A percentile compares a stretch with the other conserved stretches of the same genome.
These are phyloP conservation scores for Neelides sp. DNA, from an alignment of 1,140 invertebrate species.

Conservation along the genomic window DNA sequence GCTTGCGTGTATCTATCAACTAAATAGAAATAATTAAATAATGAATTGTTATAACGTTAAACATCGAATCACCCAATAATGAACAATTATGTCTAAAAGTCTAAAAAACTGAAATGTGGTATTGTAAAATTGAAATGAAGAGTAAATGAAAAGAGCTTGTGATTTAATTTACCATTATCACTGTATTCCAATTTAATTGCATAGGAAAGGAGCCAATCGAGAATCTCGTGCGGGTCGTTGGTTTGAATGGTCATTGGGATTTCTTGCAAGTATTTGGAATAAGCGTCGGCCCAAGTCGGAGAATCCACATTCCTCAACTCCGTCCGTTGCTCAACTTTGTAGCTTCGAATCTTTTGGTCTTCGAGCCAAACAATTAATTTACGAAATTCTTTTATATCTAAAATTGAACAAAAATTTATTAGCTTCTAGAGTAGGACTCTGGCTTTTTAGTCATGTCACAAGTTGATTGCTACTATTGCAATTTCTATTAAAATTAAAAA, in stretches of 20 bases:
- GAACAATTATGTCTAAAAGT: constrained; percentile 69
- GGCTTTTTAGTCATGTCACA: not conserved
- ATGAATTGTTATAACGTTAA: constrained; percentile 14
- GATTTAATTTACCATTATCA: constrained; percentile 54
- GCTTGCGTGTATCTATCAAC: constrained; percentile 56
- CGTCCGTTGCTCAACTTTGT: constrained; percentile 60
- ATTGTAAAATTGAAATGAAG: constrained; percentile 60
- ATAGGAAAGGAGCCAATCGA: constrained; percentile 76
- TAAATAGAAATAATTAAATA: constrained; percentile 37
- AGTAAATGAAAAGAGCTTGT: constrained; percentile 15
- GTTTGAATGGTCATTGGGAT: constrained; percentile 42
- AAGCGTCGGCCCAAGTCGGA: constrained; percentile 56
- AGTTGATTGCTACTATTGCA: constrained; percentile 7
- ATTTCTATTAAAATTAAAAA: not conserved
- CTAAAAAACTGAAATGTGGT: constrained; percentile 63
- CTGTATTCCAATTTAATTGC: constrained; percentile 70
- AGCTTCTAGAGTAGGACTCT: not conserved
- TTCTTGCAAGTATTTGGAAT: constrained; percentile 61
- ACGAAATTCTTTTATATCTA: constrained; percentile 65
- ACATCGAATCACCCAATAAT: constrained; percentile 20
- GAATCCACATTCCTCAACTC: constrained; percentile 50
- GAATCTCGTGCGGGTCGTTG: constrained; percentile 43
- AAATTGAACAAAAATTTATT: constrained; percentile 31
- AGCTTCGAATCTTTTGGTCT: constrained; percentile 82
- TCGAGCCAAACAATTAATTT: constrained; percentile 79